Percentiles rank a stretch among this genome's conserved stretches.
phyloP scores from a whole-genome alignment of 2,797 vertebrate genomes.

The Rhinatrema bivittatum region DNA sequence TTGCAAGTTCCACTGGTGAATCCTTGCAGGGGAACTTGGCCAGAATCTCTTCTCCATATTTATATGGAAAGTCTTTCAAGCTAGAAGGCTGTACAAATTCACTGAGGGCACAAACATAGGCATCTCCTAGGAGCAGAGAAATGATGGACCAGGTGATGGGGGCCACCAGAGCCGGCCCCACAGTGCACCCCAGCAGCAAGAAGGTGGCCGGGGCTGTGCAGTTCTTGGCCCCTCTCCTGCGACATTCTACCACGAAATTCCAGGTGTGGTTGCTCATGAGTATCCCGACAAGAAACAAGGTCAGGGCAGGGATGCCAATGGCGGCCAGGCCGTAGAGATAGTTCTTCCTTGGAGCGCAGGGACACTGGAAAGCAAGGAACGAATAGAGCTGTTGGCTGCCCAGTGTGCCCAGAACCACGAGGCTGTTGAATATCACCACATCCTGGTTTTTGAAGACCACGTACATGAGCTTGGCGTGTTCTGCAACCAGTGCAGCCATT shows the following conservation, averaged over 20 bases:
- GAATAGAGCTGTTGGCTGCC: conserved; percentile 83
- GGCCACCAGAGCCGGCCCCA: conserved; percentile 57
- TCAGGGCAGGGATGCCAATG: conserved; percentile 78
- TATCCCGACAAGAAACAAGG: conserved; percentile 73
- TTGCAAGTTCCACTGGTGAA: conserved; percentile 43
- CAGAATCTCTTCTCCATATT: conserved; percentile 35
- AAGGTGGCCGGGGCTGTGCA: conserved; percentile 66
- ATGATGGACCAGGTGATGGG: conserved; percentile 66
- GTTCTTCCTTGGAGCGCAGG: conserved; percentile 78
- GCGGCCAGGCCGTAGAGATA: conserved; percentile 81
- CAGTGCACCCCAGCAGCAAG: conserved; percentile 66
- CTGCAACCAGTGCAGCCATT: conserved; percentile 78
- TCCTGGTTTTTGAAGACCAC: conserved; percentile 93
- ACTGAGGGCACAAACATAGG: conserved; percentile 63
- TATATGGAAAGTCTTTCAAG: conserved; percentile 40
- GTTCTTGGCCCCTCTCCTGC: conserved; percentile 67
- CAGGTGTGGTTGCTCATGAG: conserved; percentile 82
- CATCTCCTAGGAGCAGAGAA: conserved; percentile 60
- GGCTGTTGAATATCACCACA: conserved; percentile 87
- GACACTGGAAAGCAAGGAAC: conserved; percentile 81
- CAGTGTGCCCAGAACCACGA: conserved; percentile 83
- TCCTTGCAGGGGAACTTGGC: conserved; percentile 59
- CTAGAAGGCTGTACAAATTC: conserved; percentile 58
- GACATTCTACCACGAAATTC: conserved; percentile 82
- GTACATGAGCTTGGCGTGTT: conserved; percentile 85